Evolutionary conservation across 2,888 invertebrate genomes (phyloP), one percentile per base, ranked within the genome.

Genomic region (Idaea aversata): DNA sequence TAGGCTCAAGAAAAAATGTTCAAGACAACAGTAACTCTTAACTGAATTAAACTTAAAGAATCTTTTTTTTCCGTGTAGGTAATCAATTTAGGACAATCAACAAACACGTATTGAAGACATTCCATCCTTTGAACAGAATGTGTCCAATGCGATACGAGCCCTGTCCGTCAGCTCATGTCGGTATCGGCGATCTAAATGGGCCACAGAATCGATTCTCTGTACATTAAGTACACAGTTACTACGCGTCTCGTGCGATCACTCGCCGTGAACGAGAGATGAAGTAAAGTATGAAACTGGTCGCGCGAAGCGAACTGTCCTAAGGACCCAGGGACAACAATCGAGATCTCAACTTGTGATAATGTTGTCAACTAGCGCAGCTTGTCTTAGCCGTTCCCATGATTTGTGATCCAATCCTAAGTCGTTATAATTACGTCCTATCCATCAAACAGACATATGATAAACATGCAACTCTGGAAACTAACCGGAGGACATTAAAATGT

Each of bases 381-480:
- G 88, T 88, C 88, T 82, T 86, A 86, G 84, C 81, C 83, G 89
- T 90, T 91, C 91, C 86, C 91, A 91, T 91, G 90, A 91, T 90
- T 88, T 90, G 90, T 88, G 86, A 90, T 89, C 86, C 89, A 87
- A 82, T 88, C 90, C 88, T 89, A 91, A 47, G 88, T 89, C 85
- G 81, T 89, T 88, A 89, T 91, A 92, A 93, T 92, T 92, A 90
- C 88, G 79, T 80, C 81, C 87, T 86, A 89, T 90, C 90, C 84
- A 89, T 91, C 91, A 90, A 88, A 84, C 77, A 77, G 90, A 88
- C 87, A 77, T 88, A 89, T 87, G 87, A 88, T 85, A 88, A 88
- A 86, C 84, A 85, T 81, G 77, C 80, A 76, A 82, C 79, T 79
- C 77, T 75, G 75, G 80, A 81, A 81, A 81, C 80, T 74, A 76